Percentiles rank a stretch among this genome's conserved stretches.
phyloP scores from a whole-genome alignment of 1,140 invertebrate species.

The Trichonephila clavata region DNA sequence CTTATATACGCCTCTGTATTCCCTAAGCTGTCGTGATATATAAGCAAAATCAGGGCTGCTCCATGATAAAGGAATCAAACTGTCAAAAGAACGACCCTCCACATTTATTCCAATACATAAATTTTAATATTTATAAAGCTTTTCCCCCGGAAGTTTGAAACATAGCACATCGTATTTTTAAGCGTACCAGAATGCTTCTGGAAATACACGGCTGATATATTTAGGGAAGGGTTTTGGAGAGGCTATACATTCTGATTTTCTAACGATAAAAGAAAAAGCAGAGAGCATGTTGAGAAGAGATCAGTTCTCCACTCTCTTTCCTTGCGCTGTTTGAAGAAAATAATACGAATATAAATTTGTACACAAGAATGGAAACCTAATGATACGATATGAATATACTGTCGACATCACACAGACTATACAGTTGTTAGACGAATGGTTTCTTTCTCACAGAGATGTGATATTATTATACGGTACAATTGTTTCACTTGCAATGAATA shows the following conservation, averaged over 20 bases:
- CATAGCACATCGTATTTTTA: background rate
- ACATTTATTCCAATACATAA: slow-evolving; percentile 32
- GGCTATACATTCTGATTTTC: background rate
- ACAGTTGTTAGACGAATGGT: no score
- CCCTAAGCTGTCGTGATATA: background rate
- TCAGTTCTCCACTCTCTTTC: no score
- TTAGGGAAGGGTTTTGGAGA: background rate
- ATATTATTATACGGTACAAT: no score
- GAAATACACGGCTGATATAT: background rate
- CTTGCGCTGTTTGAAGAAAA: no score
- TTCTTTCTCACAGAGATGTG: no score
- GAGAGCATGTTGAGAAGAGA: no score
- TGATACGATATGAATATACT: no score
- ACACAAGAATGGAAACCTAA: no score
- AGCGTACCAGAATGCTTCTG: background rate
- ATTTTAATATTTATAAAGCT: slow-evolving; percentile 30
- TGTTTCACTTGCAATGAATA: no score
- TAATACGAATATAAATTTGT: no score
- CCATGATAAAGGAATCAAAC: background rate
- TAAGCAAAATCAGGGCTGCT: background rate
- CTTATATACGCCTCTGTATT: background rate
- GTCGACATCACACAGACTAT: no score
- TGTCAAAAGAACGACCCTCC: background rate
- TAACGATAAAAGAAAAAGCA: background rate
- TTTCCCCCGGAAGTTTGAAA: background rate